phyloP scores from a whole-genome alignment of 2,113 vertebrate species.

The Pelmatolapia mariae region DNA sequence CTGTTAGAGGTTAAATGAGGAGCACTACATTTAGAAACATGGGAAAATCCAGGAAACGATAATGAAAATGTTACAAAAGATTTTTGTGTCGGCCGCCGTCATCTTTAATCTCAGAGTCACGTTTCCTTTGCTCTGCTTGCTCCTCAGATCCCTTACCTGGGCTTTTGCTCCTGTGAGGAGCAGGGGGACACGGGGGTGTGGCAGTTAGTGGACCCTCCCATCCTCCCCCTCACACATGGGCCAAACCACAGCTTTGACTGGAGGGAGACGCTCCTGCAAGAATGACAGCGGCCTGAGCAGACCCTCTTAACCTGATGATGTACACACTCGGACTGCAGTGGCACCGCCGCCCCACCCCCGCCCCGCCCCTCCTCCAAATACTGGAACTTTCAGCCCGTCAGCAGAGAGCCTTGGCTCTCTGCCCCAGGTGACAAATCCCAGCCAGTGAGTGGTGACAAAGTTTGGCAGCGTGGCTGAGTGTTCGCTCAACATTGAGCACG shows the following conservation, averaged over 20 bases:
- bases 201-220: conserved; percentile 94
- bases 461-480: not conserved
- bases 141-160: conserved; percentile 88
- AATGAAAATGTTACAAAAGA: fast-evolving
- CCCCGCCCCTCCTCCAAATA: not conserved
- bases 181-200: conserved; percentile 87
- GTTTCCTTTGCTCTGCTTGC: not conserved
- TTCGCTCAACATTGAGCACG: not conserved
- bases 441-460: not conserved
- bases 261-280: conserved; percentile 90
- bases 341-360: not conserved
- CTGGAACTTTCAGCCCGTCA: not conserved
- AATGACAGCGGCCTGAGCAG: conserved; percentile 44
- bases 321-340: not conserved
- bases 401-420: not conserved
- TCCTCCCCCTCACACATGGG: conserved; percentile 93
- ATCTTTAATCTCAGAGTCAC: not conserved
- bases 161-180: conserved; percentile 92
- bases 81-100: not conserved
- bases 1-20: not conserved
- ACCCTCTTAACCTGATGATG: not conserved
- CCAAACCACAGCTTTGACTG: conserved; percentile 96
- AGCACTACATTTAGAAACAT: not conserved
- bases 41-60: not conserved
- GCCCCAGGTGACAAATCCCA: not conserved